A percentile compares a stretch with the other conserved stretches of the same genome.
Conservation (phyloP, 2,113 vertebrate species). For the Thomomys bottae region DNA sequence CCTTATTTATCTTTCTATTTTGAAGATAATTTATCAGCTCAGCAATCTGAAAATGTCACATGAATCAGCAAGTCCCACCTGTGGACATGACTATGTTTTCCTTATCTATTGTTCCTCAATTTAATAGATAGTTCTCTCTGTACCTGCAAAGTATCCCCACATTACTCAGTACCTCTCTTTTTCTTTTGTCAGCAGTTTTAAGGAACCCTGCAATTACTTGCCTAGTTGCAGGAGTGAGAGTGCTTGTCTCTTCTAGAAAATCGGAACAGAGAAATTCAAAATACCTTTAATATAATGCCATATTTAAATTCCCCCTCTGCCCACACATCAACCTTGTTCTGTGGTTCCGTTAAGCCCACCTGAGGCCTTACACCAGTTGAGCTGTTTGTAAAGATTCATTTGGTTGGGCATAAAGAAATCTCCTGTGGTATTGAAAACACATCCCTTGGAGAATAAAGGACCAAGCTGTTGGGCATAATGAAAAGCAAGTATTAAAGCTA, state of each 20-base stretch:
- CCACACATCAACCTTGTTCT: conserved; percentile 37
- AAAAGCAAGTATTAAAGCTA: conserved; percentile 73
- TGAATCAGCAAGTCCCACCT: not conserved
- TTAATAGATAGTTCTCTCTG: not conserved
- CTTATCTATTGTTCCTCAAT: not conserved
- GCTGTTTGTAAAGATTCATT: conserved; percentile 80
- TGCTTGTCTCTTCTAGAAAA: conserved; percentile 53
- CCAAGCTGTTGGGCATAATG: conserved; percentile 77
- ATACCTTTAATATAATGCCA: conserved; percentile 54
- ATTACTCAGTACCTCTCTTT: not conserved
- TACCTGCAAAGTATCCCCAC: not conserved
- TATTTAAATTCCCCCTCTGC: conserved; percentile 44
- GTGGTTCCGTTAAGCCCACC: conserved; percentile 67
- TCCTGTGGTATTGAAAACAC: conserved; percentile 78
- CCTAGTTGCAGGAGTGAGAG: not conserved
- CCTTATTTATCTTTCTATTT: not conserved
- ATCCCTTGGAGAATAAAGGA: conserved; percentile 79
- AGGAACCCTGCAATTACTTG: conserved; percentile 36
- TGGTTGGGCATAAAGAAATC: conserved; percentile 75
- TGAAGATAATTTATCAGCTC: not conserved
- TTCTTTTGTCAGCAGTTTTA: conserved; percentile 38
- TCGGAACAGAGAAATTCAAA: conserved; percentile 53
- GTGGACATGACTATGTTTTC: not conserved
- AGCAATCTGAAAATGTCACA: not conserved
- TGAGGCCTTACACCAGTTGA: conserved; percentile 78